A percentile compares a stretch with the other conserved stretches of the same genome.
These are phyloP conservation scores for Rhinopomastus cyanomelas DNA, from an alignment of 2,113 vertebrate species.

Conservation along the genomic window DNA sequence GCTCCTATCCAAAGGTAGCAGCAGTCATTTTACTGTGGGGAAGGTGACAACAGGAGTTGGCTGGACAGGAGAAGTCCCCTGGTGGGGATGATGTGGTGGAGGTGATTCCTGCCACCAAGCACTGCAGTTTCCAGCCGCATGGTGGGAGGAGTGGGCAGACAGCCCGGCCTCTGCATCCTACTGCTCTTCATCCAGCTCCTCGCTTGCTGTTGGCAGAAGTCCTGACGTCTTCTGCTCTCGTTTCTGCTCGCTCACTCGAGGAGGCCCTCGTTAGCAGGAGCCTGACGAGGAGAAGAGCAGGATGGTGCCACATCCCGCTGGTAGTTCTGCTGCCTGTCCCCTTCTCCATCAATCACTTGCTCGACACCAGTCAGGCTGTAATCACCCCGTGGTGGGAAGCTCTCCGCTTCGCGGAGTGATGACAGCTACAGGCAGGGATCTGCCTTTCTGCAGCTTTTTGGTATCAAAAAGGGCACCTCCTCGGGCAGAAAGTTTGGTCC, in stretches of 20 bases:
- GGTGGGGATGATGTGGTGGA: neutral
- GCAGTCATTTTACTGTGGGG: neutral
- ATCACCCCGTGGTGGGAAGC: neutral
- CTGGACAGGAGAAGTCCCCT: neutral
- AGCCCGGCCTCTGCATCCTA: rapidly evolving
- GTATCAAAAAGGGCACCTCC: neutral
- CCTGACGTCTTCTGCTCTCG: neutral
- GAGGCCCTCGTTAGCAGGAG: neutral
- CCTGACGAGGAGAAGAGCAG: neutral
- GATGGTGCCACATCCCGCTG: rapidly evolving
- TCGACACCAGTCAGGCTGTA: neutral
- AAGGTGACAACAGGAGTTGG: neutral
- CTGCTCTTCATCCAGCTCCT: neutral
- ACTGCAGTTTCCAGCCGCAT: neutral
- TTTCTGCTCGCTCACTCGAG: neutral
- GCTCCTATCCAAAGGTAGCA: neutral
- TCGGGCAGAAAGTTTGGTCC: too few relatives aligned
- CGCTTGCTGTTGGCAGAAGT: neutral
- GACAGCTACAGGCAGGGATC: neutral
- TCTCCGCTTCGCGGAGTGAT: neutral
- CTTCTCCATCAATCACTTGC: rapidly evolving
- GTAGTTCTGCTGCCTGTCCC: neutral
- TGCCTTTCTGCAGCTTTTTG: neutral
- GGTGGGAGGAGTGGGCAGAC: neutral
- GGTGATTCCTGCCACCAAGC: neutral